Percentiles rank a stretch among this genome's conserved stretches.
Conservation (phyloP, 2,797 vertebrate species). For the Diplodus sargus region DNA sequence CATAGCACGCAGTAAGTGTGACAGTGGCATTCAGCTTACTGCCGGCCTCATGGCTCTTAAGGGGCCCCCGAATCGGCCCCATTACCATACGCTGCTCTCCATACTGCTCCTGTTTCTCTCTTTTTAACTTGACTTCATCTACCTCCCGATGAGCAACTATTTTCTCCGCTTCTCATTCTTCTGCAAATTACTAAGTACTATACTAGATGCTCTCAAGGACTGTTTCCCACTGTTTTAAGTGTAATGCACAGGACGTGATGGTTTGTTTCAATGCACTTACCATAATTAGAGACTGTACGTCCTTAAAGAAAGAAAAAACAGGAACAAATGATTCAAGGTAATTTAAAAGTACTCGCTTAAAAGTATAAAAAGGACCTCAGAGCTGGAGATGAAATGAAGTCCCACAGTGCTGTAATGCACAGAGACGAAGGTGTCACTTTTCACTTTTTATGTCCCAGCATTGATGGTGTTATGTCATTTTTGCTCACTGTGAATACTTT, state of each 20-base stretch:
- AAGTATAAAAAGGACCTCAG: neutral
- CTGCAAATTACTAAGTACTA: slow-evolving; percentile 49
- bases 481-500: neutral
- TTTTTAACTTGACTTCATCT: slow-evolving; percentile 55
- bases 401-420: slow-evolving; percentile 5
- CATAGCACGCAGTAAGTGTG: slow-evolving; percentile 38
- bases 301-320: neutral
- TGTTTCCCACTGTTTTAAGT: slow-evolving; percentile 18
- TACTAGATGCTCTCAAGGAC: slow-evolving; percentile 17
- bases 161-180: slow-evolving; percentile 3
- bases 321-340: slow-evolving; percentile 27
- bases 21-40: slow-evolving; percentile 36
- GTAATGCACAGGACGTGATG: slow-evolving; percentile 26
- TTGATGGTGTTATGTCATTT: slow-evolving; percentile 7
- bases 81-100: slow-evolving; percentile 47
- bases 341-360: slow-evolving; percentile 27
- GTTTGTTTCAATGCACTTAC: slow-evolving; percentile 28
- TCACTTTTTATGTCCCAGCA: neutral
- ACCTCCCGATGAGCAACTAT: slow-evolving; percentile 44
- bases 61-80: slow-evolving; percentile 39
- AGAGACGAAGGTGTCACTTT: neutral
- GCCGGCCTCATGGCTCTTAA: slow-evolving; percentile 48
- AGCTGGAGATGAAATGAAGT: neutral
- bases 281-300: slow-evolving; percentile 19
- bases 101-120: slow-evolving; percentile 30